Evolutionary conservation across 2,888 invertebrate species (phyloP).

Genomic region (Ichneumon xanthorius): DNA sequence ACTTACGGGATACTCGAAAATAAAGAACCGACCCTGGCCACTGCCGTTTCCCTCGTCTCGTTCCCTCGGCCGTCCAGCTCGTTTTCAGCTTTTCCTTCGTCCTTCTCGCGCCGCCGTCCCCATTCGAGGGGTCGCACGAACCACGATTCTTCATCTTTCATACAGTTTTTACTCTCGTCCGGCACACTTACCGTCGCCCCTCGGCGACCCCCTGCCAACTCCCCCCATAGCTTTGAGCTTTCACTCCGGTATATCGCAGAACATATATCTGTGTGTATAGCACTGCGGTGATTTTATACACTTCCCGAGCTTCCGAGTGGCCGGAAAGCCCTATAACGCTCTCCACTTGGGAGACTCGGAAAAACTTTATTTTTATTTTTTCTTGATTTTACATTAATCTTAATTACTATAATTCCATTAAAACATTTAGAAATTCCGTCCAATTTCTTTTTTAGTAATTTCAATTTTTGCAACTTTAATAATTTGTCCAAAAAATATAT

Average conservation of each 20-base stretch:
- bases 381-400: neutral
- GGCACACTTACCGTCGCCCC: slow-evolving; percentile 29
- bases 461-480: too few species aligned
- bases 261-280: slow-evolving; percentile 1
- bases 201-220: slow-evolving; percentile 2
- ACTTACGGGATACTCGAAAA: slow-evolving; percentile 70
- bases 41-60: slow-evolving; percentile 28
- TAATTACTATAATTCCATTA: neutral
- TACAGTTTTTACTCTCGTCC: slow-evolving; percentile 31
- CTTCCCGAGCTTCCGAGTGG: slow-evolving; percentile 6
- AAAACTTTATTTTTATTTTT: neutral
- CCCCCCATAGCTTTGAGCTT: slow-evolving; percentile 22
- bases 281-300: slow-evolving; percentile 9
- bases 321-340: slow-evolving; percentile 15
- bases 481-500: too few species aligned
- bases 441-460: too few species aligned
- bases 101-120: slow-evolving; percentile 31
- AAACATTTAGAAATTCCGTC: too few species aligned
- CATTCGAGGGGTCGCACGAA: slow-evolving; percentile 38
- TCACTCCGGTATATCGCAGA: slow-evolving; percentile 24
- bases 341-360: neutral
- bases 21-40: slow-evolving; percentile 44
- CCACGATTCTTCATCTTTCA: slow-evolving; percentile 57
- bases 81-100: slow-evolving; percentile 49
- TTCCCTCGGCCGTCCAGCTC: slow-evolving; percentile 26